phyloP scores from a whole-genome alignment of 2,888 invertebrate species.

The Axea sp. region DNA sequence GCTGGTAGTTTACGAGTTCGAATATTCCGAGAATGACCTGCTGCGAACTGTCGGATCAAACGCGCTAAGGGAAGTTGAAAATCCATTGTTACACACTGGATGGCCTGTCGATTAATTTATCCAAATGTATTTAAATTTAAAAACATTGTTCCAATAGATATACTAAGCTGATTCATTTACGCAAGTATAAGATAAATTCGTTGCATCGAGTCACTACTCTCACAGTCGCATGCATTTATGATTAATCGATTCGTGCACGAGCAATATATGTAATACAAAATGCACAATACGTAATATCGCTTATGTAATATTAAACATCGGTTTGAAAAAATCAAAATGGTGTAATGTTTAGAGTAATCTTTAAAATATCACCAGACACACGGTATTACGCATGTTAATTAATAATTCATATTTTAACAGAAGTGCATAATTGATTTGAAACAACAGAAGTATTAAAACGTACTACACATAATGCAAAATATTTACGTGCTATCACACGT shows the following conservation, averaged over 20 bases:
- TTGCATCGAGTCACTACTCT: not conserved
- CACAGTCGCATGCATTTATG: constrained; percentile 25
- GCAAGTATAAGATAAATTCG: constrained; percentile 28
- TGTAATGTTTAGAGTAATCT: too few species aligned
- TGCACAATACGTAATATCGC: constrained; percentile 4
- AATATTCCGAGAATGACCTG: too few species aligned
- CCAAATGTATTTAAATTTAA: constrained; percentile 22
- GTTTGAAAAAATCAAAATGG: too few species aligned
- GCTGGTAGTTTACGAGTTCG: too few species aligned
- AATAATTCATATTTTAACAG: too few species aligned
- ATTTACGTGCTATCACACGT: too few species aligned
- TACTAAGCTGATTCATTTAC: constrained; percentile 7
- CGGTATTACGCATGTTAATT: too few species aligned
- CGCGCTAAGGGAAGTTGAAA: constrained; percentile 45
- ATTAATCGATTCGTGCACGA: constrained; percentile 29
- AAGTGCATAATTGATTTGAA: too few species aligned
- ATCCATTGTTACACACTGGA: constrained; percentile 28
- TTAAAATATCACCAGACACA: too few species aligned
- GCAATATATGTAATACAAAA: not conserved
- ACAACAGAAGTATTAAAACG: too few species aligned
- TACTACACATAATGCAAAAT: too few species aligned
- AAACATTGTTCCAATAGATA: constrained; percentile 13
- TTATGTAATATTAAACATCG: too few species aligned
- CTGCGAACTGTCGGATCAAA: constrained; percentile 39
- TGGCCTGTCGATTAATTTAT: constrained; percentile 21